A percentile compares a stretch with the other conserved stretches of the same genome.
Evolutionary conservation across 1,140 invertebrate genomes (phyloP).

Genomic region (Magallana angulata): DNA sequence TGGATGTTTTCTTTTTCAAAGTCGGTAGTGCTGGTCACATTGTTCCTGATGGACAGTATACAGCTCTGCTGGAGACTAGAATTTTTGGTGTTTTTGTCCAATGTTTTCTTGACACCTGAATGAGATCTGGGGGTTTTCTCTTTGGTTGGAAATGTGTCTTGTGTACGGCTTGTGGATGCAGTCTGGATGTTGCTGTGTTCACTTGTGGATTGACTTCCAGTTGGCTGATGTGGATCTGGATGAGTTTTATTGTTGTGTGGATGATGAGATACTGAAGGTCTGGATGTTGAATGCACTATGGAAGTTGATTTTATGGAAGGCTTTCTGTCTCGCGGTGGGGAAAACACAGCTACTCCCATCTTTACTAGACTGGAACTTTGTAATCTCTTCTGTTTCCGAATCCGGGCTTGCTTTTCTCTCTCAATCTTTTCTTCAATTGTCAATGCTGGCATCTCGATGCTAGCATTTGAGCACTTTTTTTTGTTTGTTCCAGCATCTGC

Average conservation of each 20-base stretch:
- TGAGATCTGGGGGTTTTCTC: neutral
- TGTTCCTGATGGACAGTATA: neutral
- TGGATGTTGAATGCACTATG: neutral
- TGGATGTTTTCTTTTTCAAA: slow-evolving; percentile 24
- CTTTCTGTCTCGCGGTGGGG: neutral
- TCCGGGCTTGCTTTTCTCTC: slow-evolving; percentile 32
- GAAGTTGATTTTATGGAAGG: neutral
- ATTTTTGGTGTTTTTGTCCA: neutral
- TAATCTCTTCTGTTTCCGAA: slow-evolving; percentile 42
- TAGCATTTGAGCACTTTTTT: neutral
- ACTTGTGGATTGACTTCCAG: neutral
- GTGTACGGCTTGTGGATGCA: neutral
- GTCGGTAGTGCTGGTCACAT: slow-evolving; percentile 27
- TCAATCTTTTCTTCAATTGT: slow-evolving; percentile 13
- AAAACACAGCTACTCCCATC: slow-evolving; percentile 30
- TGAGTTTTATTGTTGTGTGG: slow-evolving; percentile 7
- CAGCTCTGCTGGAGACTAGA: slow-evolving; percentile 4
- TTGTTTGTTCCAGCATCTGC: neutral
- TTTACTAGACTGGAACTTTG: slow-evolving; percentile 42
- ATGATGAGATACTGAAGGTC: neutral
- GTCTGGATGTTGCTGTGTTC: neutral
- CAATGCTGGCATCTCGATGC: neutral
- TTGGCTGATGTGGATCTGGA: neutral
- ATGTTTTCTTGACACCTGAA: neutral
- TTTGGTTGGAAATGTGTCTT: neutral